Evolutionary conservation across 1,140 invertebrate species (phyloP), one percentile per base, ranked within the genome.

Genomic region (Heterodera carotae): DNA sequence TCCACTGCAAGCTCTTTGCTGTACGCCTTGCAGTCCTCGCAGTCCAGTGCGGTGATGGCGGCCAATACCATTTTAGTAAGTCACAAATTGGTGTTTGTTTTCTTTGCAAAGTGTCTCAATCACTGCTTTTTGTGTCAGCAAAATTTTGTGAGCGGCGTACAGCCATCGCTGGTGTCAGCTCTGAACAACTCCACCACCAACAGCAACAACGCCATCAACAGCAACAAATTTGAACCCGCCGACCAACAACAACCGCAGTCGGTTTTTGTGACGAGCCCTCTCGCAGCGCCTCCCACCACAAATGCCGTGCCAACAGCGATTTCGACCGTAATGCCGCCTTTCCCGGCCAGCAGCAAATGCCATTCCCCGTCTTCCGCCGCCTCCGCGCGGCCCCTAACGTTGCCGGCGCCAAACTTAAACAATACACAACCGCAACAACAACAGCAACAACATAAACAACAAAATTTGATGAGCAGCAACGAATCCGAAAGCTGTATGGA

Each of bases 51-150:
- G 39, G 72, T 74, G n/a, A 62, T 74, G 59, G 72, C 72, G 36
- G 56, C 72, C 25, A 74, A 74, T 34, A 74, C 72, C 0, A 74
- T 74, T 66, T 62, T 74, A 27, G 72, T 74, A 34, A 74, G 48
- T n/a, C n/a, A n/a, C n/a, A n/a, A n/a, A n/a, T n/a, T n/a, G n/a
- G n/a, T n/a, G n/a, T n/a, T n/a, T n/a, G n/a, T n/a, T n/a, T n/a
- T n/a, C n/a, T n/a, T n/a, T n/a, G n/a, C n/a, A n/a, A n/a, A n/a
- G n/a, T n/a, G n/a, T n/a, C n/a, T n/a, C n/a, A n/a, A n/a, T n/a
- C n/a, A n/a, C n/a, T n/a, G n/a, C n/a, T n/a, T 2, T 12, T 56
- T 29, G 31, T 33, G 18, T 33, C 15, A 74, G 72, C 72, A 74
- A 62, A 74, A 74, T 29, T 74, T 74, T 25, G 72, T 74, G 7